Evolutionary conservation across 2,888 invertebrate species (phyloP), one percentile per base, ranked within the genome.

Genomic region (Lepidocyrtoides sp.): DNA sequence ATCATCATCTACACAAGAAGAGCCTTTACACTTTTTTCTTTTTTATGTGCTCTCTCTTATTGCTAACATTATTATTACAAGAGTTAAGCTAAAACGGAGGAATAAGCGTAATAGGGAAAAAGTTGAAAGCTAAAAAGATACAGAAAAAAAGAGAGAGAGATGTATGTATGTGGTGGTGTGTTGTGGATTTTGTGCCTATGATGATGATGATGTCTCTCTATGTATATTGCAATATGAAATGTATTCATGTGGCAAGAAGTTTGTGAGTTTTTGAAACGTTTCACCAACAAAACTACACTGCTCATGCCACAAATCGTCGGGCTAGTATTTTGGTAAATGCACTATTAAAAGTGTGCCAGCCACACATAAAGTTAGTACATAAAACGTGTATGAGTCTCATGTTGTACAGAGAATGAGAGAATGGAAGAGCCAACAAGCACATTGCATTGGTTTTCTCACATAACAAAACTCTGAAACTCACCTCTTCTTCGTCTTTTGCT

Each of bases 261-360:
- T 32, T 51, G 26, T 51, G 54, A 29, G 48, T 79, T 81, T 85
- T 85, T 57, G 51, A 85, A 85, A 85, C 75, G 85, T 85, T 85
- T 81, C 57, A 85, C 85, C 85, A 85, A 85, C 85, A 85, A 85
- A 72, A 54, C 85, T 75, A 75, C 75, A 48, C 85, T 75, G 75
- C 85, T 79, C 87, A 87, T 87, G 79, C 87, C 94, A 94, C 94
- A 94, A 94, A 93, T 94, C 94, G 94, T 94, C 94, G 77, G 60
- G 44, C 63, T 60, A 57, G 87, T 77, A 75, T 77, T 79, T 77
- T 87, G 79, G 77, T 77, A 94, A 94, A 95, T 94, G 94, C 94
- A 94, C 95, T 94, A 95, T 94, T 95, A 95, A 95, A 95, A 95
- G 95, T 95, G 95, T 95, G 95, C 94, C 94, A 94, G 94, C 86